Percentiles rank a stretch among this genome's conserved stretches.
Evolutionary conservation across 2,888 invertebrate genomes (phyloP).

Genomic region (Cistogaster globosa): DNA sequence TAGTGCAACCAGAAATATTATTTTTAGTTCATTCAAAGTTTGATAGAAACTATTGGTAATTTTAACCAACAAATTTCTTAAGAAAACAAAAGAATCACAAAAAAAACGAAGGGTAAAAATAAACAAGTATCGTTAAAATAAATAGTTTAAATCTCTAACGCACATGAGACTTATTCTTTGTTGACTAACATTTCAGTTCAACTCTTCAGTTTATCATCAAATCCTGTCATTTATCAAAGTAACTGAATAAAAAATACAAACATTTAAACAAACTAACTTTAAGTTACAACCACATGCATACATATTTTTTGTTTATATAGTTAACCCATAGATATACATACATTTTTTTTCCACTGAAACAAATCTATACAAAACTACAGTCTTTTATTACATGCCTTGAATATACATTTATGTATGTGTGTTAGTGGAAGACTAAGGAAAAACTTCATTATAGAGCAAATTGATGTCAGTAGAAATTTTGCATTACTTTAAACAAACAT

Average conservation of each 20-base stretch:
- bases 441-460: constrained; percentile 62
- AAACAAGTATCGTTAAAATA: constrained; percentile 69
- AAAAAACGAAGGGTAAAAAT: constrained; percentile 6
- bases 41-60: constrained; percentile 66
- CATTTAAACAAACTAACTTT: constrained; percentile 3
- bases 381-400: constrained; percentile 2
- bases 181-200: constrained; percentile 69
- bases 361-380: constrained; percentile 5
- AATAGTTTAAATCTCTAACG: constrained; percentile 71
- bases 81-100: neutral
- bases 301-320: neutral
- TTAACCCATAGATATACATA: too few relatives aligned
- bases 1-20: constrained; percentile 55
- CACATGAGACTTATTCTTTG: constrained; percentile 69
- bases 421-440: constrained; percentile 9
- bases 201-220: constrained; percentile 71
- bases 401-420: neutral
- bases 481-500: constrained; percentile 23
- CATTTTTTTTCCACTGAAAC: too few relatives aligned
- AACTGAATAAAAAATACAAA: constrained; percentile 45
- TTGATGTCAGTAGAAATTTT: constrained; percentile 62
- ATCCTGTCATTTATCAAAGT: constrained; percentile 72
- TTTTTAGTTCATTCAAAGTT: constrained; percentile 65
- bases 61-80: constrained; percentile 39
- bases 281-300: neutral